phyloP scores from a whole-genome alignment of 2,888 invertebrate genomes.

The Euplexia lucipara region DNA sequence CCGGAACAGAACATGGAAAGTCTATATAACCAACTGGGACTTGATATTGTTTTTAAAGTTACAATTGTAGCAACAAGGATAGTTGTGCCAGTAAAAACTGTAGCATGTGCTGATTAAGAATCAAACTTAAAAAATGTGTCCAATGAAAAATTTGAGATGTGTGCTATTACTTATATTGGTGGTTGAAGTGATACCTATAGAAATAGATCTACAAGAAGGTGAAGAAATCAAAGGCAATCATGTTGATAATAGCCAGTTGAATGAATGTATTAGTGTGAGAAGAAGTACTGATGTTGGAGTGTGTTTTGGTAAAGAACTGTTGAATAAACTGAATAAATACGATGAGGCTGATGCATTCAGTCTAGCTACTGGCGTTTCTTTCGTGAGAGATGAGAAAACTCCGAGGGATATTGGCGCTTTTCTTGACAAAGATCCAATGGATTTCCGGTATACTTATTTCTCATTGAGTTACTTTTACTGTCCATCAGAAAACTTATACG shows the following conservation, averaged over 20 bases:
- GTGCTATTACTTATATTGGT: constrained; percentile 66
- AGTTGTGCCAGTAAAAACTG: constrained; percentile 67
- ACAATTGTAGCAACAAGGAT: constrained; percentile 76
- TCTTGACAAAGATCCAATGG: constrained; percentile 94
- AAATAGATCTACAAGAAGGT: constrained; percentile 80
- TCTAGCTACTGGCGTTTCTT: constrained; percentile 92
- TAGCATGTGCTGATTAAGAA: constrained; percentile 44
- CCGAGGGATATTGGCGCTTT: constrained; percentile 93
- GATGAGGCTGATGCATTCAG: constrained; percentile 93
- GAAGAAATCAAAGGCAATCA: constrained; percentile 82
- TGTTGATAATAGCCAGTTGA: constrained; percentile 79
- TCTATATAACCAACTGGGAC: constrained; percentile 86
- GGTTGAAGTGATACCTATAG: constrained; percentile 81
- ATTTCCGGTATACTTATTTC: constrained; percentile 91
- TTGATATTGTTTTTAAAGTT: constrained; percentile 82
- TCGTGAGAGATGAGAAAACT: constrained; percentile 92
- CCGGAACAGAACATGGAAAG: constrained; percentile 88
- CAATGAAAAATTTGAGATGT: constrained; percentile 52
- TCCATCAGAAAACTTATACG: not conserved
- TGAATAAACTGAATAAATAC: constrained; percentile 92
- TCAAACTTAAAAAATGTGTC: constrained; percentile 49
- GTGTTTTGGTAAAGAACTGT: constrained; percentile 93
- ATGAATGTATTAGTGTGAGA: constrained; percentile 82
- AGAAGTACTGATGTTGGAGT: constrained; percentile 89
- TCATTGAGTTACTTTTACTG: not conserved